Base-by-base conservation (phyloP, 2,113 vertebrate genomes). In the Lepidothrix coronata region DNA sequence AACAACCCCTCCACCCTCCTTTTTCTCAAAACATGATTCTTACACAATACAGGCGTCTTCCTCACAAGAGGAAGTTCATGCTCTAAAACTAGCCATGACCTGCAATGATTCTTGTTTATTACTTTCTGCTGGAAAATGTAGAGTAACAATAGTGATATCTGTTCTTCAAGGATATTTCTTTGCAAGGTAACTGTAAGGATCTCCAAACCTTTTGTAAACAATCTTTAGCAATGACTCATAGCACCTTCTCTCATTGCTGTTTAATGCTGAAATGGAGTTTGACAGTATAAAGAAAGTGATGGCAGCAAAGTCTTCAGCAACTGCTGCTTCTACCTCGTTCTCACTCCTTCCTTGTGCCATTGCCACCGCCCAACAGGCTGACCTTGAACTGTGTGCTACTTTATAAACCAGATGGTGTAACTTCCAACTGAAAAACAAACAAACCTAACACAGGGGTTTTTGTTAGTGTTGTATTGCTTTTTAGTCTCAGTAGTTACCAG, bases 151-250 rank as follows among this genome's bases (percentile, higher is more conserved):
- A 46, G 52, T 68, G 37, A 58, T 82, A 33, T 41, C 39, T 84
- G 39, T 35, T 81, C 33, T 70, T 74, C 33, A 80, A 1, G 30
- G 48, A 71, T 48, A 41, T 74, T 77, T 77, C 63, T 88, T 54
- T 80, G 48, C 27, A 59, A 66, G 55, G 33, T 79, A 63, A 48
- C 62, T 61, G 46, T 37, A 58, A 85, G 24, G 72, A 86, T 80
- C 82, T 96, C 68, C 46, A 80, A 95, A 46, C 71, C 59, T 67
- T 82, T 79, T 79, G 39, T 37, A 89, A 85, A 48, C 58, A 76
- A 76, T 85, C 31, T 82, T 83, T 48, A 66, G 67, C 16, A 35
- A 63, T 83, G 81, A 93, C 90, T 96, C 85, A 91, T 33, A 85
- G 54, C 57, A 87, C 80, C 49, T 73, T 89, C 70, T 86, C 63